phyloP scores from a whole-genome alignment of 2,797 vertebrate species.

The Aratinga solstitialis region DNA sequence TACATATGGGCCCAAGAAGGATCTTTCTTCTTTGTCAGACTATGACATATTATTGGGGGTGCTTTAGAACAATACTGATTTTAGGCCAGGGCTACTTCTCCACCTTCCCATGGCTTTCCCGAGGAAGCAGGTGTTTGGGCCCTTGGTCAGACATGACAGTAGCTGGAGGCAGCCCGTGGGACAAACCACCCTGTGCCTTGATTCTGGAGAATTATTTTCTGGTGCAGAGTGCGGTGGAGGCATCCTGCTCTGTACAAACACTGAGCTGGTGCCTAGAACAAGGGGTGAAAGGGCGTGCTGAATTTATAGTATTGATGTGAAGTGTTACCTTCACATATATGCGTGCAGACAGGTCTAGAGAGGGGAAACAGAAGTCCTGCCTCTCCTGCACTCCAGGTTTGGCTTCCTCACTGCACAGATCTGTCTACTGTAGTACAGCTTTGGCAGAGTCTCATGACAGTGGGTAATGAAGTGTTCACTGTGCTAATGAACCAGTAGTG shows the following conservation, averaged over 20 bases:
- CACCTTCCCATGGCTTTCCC: not conserved
- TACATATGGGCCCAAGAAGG: not conserved
- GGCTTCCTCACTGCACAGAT: not conserved
- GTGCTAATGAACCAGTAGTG: not conserved
- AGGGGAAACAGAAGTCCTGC: not conserved
- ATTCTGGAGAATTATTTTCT: not conserved
- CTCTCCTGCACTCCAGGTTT: not conserved
- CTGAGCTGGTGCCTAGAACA: not conserved
- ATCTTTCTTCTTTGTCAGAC: not conserved
- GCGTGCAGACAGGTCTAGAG: not conserved
- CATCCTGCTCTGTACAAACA: not conserved
- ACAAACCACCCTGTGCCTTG: not conserved
- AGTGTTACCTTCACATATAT: not conserved
- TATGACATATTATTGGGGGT: not conserved
- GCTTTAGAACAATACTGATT: not conserved
- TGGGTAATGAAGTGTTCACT: fast-evolving
- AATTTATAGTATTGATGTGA: not conserved
- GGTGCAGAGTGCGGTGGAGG: not conserved
- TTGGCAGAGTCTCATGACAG: not conserved
- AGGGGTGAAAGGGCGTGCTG: not conserved
- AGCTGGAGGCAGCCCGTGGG: not conserved
- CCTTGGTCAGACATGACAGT: not conserved
- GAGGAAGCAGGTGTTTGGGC: not conserved
- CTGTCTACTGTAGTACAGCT: not conserved
- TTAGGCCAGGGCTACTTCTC: not conserved